Base-by-base conservation (phyloP, 2,113 vertebrate genomes). In the Xyliphius kryptos region DNA sequence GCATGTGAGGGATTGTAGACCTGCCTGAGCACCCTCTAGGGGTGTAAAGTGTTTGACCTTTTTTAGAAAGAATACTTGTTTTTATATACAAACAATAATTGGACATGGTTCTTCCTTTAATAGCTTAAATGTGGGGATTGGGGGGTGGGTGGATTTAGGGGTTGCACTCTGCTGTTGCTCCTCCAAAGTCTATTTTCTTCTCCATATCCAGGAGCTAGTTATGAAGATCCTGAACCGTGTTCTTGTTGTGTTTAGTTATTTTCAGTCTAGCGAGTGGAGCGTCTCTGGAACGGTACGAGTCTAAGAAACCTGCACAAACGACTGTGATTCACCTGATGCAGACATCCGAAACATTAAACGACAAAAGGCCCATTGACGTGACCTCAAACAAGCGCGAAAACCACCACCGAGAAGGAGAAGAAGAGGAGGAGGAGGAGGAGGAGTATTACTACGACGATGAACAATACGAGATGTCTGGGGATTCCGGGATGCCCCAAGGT, bases 391-490 rank as follows among this genome's bases (percentile, higher is more conserved):
- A 56, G 17, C 43, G 59, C 15, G 48, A 71, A 19, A 68, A 82
- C 1, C 62, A 60, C 4, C n/a, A n/a, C n/a, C n/a, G n/a, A n/a
- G n/a, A n/a, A n/a, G n/a, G n/a, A n/a, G n/a, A n/a, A n/a, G 67
- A 63, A 13, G 54, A 55, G 3, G 71, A 67, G 5, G 74, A 81
- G 6, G 82, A 79, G 1, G 74, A 77, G 2, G 78, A 83, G 1
- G 76, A 88, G 21, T 71, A 83, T n/a, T 71, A 77, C 17, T 60
- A 75, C 3, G 61, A 72, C 8, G 70, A 64, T 2, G 77, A 79
- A 0, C 80, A 83, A 15, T 77, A 77, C 9, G 83, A 86, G 48
- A 36, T 78, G 16, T 89, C 87, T 4, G 86, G 86, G 20, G 84
- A 85, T 67, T 77, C 77, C 16, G 77, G 66, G 15, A 0, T 75